Base-by-base conservation (phyloP, 1,140 invertebrate genomes). In the Ceratitis capitata region DNA sequence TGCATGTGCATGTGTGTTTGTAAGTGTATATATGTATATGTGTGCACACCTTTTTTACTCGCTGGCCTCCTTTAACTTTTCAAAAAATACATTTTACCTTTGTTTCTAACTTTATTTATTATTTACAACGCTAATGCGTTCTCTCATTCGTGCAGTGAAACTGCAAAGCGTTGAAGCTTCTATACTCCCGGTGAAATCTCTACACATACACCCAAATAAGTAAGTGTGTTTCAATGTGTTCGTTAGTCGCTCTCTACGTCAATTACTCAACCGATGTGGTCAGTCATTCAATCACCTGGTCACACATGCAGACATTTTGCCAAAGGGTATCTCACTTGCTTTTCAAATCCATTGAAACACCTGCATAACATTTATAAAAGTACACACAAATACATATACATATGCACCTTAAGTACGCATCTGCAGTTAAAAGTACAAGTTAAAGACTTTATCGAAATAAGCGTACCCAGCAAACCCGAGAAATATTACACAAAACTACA, bases 51-150 rank as follows among this genome's bases (percentile, higher is more conserved):
- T 2, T 42, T 74, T 74, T 74, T 74, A 4, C 35, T 19, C 64
- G 5, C 29, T 45, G 64, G 35, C n/a, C 69, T 78, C 69, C 69
- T 78, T 45, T 78, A 78, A 78, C 69, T 78, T 78, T 47, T 78
- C 69, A 78, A 78, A n/a, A n/a, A n/a, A 78, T 14, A 78, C 32
- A 32, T 69, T 69, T 47, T 78, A 47, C 39, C 69, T 78, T 47
- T 78, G 39, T 78, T n/a, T 78, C 69, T 47, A 78, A 45, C 29
- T 45, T 42, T 78, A 78, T 78, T 78, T 78, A 78, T 78, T 78
- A 78, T 78, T 78, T 78, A 78, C 9, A n/a, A 78, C 29, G 69
- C 39, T 78, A 23, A 26, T 69, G 32, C 61, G 61, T 39, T 32
- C 6, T 32, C 61, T n/a, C 61, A 29, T 23, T 61, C 26, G 58